Evolutionary conservation across 1,140 invertebrate species (phyloP), one percentile per base, ranked within the genome.

Genomic region (Drosophila mauritiana): DNA sequence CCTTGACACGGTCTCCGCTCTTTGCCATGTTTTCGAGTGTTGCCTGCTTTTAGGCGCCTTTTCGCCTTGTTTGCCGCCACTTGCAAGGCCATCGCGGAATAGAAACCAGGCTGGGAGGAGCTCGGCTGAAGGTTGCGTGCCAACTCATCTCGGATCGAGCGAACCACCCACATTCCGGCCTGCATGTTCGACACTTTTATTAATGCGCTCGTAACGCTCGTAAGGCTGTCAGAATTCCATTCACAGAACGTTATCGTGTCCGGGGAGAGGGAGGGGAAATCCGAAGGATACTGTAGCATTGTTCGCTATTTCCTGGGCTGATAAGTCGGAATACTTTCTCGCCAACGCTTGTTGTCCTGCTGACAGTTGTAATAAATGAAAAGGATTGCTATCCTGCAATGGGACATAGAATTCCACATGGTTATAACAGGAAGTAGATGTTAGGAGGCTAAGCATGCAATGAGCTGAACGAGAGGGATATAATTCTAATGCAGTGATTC

Each of bases 111-210:
- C 72, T 49, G 51, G 43, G 46, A 40, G 58, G 37, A 73, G 54
- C 72, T 51, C 56, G 22, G 54, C 8, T 73, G 81, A 85, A 84
- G 81, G 81, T 73, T 84, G 81, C 81, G 73, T 85, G 81, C 42
- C 42, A 70, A 70, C 67, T 56, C 67, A 70, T 70, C 64, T 70
- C 43, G 52, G 20, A 45, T 69, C 31, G 11, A 39, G 12, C 4
- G n/a, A 11, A 31, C 25, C 25, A 17, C 5, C 51, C n/a, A 3
- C 1, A 25, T 49, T 54, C 53, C 57, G 58, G 40, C 20, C 48
- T 65, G 55, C 79, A 73, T 79, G 75, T 88, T 88, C 83, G 83
- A 88, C 83, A 89, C 76, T 88, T 88, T 88, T 89, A 88, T 88
- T 88, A 88, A 88, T 88, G 83, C 62, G 81, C 81, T 81, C 80